Evolutionary conservation across 2,113 vertebrate species (phyloP).

Genomic region (Rhinopomastus cyanomelas): DNA sequence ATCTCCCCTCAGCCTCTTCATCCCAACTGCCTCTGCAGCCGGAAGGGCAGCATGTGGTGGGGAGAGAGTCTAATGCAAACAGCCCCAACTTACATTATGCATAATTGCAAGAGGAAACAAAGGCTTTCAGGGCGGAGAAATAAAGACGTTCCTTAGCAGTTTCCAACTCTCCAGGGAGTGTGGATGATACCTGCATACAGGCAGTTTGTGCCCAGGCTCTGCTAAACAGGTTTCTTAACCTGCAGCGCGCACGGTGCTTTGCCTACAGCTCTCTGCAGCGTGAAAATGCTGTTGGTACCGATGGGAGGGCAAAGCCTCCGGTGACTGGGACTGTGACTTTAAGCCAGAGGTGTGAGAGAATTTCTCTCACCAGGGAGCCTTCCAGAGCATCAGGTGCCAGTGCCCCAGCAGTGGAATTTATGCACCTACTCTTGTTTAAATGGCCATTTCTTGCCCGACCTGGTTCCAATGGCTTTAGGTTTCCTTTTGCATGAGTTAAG

Average conservation of each 20-base stretch:
- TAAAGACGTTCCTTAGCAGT: not conserved
- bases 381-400: not conserved
- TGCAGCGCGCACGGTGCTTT: not conserved
- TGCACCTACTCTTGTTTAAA: not conserved
- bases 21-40: not conserved
- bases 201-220: not conserved
- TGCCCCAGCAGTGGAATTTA: not conserved
- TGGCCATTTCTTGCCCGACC: not conserved
- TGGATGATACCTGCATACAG: not conserved
- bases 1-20: too few species aligned
- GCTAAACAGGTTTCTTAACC: not conserved
- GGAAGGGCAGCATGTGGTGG: not conserved
- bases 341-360: not conserved
- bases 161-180: not conserved
- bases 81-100: not conserved
- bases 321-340: not conserved
- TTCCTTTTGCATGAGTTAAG: not conserved
- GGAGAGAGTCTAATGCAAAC: not conserved
- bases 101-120: not conserved
- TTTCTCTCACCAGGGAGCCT: not conserved
- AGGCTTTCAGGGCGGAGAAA: not conserved
- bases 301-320: not conserved
- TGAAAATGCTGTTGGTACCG: not conserved
- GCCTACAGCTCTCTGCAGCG: not conserved
- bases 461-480: not conserved